Evolutionary conservation across 2,113 vertebrate species (phyloP).

Genomic region (Nansenia antarctica): DNA sequence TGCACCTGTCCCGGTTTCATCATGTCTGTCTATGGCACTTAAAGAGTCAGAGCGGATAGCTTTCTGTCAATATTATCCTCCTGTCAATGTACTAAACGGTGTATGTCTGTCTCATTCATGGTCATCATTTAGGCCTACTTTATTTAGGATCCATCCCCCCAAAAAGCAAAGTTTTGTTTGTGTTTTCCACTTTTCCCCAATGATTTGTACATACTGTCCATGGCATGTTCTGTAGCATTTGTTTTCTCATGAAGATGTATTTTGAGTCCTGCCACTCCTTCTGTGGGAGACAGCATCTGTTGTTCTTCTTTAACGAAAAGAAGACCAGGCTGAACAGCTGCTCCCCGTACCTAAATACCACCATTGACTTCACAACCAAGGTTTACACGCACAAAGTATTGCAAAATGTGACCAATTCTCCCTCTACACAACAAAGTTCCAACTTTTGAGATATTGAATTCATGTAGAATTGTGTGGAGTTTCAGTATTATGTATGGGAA

Average conservation of each 20-base stretch:
- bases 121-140: neutral
- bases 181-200: neutral
- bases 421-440: too few relatives aligned
- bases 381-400: too few relatives aligned
- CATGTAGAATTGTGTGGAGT: too few relatives aligned
- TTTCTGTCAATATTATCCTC: too few relatives aligned
- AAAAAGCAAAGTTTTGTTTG: neutral
- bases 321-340: too few relatives aligned
- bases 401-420: neutral
- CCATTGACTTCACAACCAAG: too few relatives aligned
- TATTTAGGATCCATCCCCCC: neutral
- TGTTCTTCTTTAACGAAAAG: too few relatives aligned
- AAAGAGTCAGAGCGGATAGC: neutral
- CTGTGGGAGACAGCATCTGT: too few relatives aligned
- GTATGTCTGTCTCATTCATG: neutral
- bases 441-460: too few relatives aligned
- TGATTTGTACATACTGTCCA: neutral
- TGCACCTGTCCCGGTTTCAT: neutral
- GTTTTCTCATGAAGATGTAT: neutral
- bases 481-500: neutral
- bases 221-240: neutral
- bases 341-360: too few relatives aligned
- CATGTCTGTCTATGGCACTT: neutral
- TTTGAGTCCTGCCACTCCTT: neutral
- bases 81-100: neutral